A percentile compares a stretch with the other conserved stretches of the same genome.
phyloP scores from a whole-genome alignment of 2,888 invertebrate species.

The Eilema griseolum region DNA sequence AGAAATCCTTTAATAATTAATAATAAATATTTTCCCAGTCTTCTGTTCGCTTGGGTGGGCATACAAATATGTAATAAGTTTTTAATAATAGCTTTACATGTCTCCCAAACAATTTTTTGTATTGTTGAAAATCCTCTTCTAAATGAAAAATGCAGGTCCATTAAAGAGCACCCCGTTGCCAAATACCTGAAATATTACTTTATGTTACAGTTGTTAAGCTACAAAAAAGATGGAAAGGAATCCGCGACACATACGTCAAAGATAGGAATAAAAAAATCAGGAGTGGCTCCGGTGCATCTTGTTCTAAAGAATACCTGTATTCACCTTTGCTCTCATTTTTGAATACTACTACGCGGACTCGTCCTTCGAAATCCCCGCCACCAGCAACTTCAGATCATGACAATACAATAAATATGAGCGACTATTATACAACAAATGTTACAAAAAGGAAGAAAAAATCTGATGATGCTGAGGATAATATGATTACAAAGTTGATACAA shows the following conservation, averaged over 20 bases:
- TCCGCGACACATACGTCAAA: conserved; percentile 34
- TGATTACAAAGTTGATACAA: conserved; percentile 29
- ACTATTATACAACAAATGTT: conserved; percentile 31
- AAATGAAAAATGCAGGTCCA: conserved; percentile 37
- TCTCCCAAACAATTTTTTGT: conserved; percentile 33
- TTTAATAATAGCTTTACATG: conserved; percentile 38
- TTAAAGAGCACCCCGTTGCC: conserved; percentile 33
- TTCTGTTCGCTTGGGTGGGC: conserved; percentile 40
- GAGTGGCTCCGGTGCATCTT: conserved; percentile 37
- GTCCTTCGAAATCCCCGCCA: conserved; percentile 39
- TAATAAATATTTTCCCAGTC: conserved; percentile 36
- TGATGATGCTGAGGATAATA: conserved; percentile 41
- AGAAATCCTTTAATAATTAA: conserved; percentile 32
- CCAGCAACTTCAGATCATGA: conserved; percentile 40
- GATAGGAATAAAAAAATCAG: conserved; percentile 40
- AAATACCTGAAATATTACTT: conserved; percentile 36
- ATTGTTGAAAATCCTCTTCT: conserved; percentile 34
- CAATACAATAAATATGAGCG: conserved; percentile 36
- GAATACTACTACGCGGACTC: conserved; percentile 39
- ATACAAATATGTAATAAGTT: conserved; percentile 40
- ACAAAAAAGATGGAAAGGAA: conserved; percentile 35
- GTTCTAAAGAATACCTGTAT: conserved; percentile 41
- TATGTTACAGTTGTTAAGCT: conserved; percentile 29
- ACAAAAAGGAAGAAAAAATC: conserved; percentile 40
- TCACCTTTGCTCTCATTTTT: conserved; percentile 40